phyloP scores from a whole-genome alignment of 2,888 invertebrate genomes.

The Zeuzera pyrina region DNA sequence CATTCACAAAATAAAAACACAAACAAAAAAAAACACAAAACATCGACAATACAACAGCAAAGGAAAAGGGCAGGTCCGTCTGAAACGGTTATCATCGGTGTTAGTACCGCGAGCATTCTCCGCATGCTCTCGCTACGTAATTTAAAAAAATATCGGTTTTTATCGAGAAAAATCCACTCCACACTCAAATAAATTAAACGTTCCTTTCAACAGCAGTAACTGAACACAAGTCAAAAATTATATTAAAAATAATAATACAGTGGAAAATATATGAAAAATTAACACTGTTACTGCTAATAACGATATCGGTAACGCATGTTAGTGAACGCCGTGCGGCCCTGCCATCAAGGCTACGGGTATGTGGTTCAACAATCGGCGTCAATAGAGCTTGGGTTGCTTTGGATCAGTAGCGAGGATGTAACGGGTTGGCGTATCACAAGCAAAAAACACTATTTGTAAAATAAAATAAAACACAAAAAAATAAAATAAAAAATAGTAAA shows the following conservation, averaged over 20 bases:
- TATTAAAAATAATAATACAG: constrained; percentile 31
- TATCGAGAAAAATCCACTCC: constrained; percentile 63
- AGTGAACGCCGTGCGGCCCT: constrained; percentile 43
- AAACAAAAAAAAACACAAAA: constrained; percentile 35
- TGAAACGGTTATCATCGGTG: constrained; percentile 35
- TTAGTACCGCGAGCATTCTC: constrained; percentile 54
- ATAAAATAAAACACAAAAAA: constrained; percentile 35
- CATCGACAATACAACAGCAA: constrained; percentile 65
- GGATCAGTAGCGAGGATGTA: constrained; percentile 61
- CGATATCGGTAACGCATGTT: constrained; percentile 48
- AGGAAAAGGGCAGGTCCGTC: constrained; percentile 50
- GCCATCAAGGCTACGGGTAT: constrained; percentile 21
- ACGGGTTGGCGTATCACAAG: constrained; percentile 68
- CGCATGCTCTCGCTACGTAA: constrained; percentile 51
- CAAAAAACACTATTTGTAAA: constrained; percentile 62
- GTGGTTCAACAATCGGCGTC: constrained; percentile 22
- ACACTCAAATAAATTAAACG: constrained; percentile 58
- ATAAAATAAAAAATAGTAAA: constrained; percentile 34
- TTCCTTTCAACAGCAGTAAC: constrained; percentile 56
- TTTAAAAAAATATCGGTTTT: constrained; percentile 21
- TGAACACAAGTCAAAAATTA: constrained; percentile 48
- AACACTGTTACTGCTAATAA: constrained; percentile 49
- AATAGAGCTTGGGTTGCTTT: constrained; percentile 46
- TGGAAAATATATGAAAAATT: constrained; percentile 17
- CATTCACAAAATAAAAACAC: constrained; percentile 48